Evolutionary conservation across 37 sponge, comb jelly and placozoan species (phyloP).

Genomic region (Mnemiopsis leidyi): DNA sequence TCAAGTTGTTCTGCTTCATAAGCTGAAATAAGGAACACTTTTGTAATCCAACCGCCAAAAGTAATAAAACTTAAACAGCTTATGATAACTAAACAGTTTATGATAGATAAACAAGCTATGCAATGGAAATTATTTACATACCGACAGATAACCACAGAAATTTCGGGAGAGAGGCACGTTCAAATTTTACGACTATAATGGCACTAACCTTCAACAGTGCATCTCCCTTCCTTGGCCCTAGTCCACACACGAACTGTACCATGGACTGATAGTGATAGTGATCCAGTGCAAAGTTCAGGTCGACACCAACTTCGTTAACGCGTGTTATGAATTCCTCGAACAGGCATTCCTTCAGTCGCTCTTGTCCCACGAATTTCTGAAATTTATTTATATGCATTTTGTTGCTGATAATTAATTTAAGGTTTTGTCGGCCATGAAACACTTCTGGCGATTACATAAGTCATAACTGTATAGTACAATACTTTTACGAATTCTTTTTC

Average conservation of each 20-base stretch:
- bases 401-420: too few species aligned
- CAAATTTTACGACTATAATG: too few species aligned
- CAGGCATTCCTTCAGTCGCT: constrained; percentile 70
- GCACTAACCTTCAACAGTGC: constrained; percentile 81
- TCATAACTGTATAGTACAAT: too few species aligned
- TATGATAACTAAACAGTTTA: too few species aligned
- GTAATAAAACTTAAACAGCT: too few species aligned
- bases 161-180: too few species aligned
- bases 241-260: constrained; percentile 84
- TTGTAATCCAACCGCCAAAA: too few species aligned
- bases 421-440: background rate
- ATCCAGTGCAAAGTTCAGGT: constrained; percentile 80
- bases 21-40: constrained; percentile 67
- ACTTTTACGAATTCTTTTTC: too few species aligned
- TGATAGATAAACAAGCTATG: too few species aligned
- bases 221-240: constrained; percentile 94
- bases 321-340: constrained; percentile 77
- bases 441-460: background rate
- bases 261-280: constrained; percentile 71
- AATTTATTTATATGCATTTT: too few species aligned
- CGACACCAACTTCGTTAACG: constrained; percentile 90
- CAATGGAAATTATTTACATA: too few species aligned
- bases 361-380: constrained; percentile 68
- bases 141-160: too few species aligned
- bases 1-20: constrained; percentile 78